Evolutionary conservation across 2,797 vertebrate species (phyloP).

Genomic region (Sandelia bainsii): DNA sequence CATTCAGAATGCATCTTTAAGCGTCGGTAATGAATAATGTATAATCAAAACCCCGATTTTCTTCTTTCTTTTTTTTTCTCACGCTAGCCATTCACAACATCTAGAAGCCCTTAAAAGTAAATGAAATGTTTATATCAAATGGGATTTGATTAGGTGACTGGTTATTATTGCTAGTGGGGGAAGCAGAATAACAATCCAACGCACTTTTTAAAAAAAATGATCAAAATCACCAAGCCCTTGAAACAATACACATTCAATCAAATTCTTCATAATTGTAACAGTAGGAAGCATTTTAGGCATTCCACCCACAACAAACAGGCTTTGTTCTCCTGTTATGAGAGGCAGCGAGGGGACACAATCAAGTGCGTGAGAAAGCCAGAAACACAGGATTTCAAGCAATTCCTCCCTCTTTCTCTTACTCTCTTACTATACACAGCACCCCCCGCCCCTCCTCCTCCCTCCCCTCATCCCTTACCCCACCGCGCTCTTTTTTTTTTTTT

Average conservation of each 20-base stretch:
- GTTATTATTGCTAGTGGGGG: constrained; percentile 77
- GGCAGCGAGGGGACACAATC: constrained; percentile 85
- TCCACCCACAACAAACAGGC: constrained; percentile 86
- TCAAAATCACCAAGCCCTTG: constrained; percentile 81
- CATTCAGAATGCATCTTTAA: constrained; percentile 73
- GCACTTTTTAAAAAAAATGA: constrained; percentile 66
- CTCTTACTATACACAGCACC: constrained; percentile 54
- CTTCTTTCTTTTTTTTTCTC: constrained; percentile 4
- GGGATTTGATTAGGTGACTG: constrained; percentile 75
- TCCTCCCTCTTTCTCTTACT: constrained; percentile 84
- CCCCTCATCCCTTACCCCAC: background rate
- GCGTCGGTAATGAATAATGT: constrained; percentile 70
- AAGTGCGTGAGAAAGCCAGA: constrained; percentile 90
- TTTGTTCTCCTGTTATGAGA: constrained; percentile 87
- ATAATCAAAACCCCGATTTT: constrained; percentile 66
- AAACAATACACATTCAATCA: constrained; percentile 86
- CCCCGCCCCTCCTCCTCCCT: constrained; percentile 4
- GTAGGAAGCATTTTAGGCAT: constrained; percentile 84
- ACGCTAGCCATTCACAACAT: constrained; percentile 50
- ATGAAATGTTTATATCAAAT: constrained; percentile 79
- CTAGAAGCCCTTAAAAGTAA: constrained; percentile 59
- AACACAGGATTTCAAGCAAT: constrained; percentile 92
- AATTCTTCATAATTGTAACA: constrained; percentile 85
- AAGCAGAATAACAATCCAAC: constrained; percentile 72
- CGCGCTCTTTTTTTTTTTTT: constrained; percentile 40